These are phyloP conservation scores for Ostrea edulis DNA, from an alignment of 1,140 invertebrate genomes.

Conservation along the genomic window DNA sequence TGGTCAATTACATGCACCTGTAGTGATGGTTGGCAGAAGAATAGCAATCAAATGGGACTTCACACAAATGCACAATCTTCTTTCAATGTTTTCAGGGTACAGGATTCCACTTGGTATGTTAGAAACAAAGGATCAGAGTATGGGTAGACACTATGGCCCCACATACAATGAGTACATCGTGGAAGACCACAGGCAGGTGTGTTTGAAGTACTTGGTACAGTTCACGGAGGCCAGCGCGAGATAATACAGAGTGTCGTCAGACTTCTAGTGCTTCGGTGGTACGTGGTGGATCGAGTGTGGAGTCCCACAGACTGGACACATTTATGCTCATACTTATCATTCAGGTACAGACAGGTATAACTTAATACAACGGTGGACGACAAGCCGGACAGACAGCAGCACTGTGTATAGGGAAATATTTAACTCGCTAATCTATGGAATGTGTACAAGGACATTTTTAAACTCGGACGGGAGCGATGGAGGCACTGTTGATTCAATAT, in stretches of 20 bases:
- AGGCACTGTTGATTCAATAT: no score
- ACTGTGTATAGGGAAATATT: no score
- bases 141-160: conserved; percentile 51
- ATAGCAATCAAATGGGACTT: no score
- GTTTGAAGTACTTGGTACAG: conserved; percentile 78
- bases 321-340: conserved; percentile 26
- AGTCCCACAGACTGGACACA: neutral
- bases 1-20: no score
- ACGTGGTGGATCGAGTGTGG: neutral
- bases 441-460: no score
- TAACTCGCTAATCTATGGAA: no score
- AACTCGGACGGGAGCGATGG: no score
- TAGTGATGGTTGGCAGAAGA: no score
- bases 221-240: conserved; percentile 57
- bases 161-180: conserved; percentile 80
- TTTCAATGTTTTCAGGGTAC: conserved; percentile 64
- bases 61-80: no score
- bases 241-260: neutral
- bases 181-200: conserved; percentile 78
- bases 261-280: no score
- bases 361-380: neutral
- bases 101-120: conserved; percentile 73
- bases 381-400: neutral
- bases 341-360: conserved; percentile 8
- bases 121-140: conserved; percentile 52